Evolutionary conservation across 2,888 invertebrate species (phyloP).

Genomic region (Hypolimnas misippus): DNA sequence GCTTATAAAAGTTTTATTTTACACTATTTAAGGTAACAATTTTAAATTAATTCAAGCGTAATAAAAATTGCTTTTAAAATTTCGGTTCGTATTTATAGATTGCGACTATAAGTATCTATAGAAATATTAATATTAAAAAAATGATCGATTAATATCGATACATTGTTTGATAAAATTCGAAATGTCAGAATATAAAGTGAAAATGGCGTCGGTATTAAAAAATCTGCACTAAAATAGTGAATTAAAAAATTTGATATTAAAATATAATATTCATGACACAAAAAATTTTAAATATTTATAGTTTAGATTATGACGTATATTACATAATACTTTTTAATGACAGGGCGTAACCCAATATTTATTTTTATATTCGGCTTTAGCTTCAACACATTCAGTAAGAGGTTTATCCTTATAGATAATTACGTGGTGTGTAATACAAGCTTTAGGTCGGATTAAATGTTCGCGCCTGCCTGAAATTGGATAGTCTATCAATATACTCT

Average conservation of each 20-base stretch:
- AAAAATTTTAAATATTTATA: neutral
- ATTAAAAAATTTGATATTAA: too few species aligned
- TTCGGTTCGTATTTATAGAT: too few species aligned
- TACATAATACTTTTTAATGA: neutral
- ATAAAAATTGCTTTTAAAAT: too few species aligned
- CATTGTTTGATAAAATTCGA: too few species aligned
- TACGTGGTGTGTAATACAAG: conserved; percentile 50
- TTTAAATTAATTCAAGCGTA: too few species aligned
- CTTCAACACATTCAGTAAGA: neutral
- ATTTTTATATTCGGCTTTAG: neutral
- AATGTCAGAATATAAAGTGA: too few species aligned
- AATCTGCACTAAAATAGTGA: too few species aligned
- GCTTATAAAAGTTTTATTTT: neutral
- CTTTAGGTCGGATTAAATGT: conserved; percentile 64
- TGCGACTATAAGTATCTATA: too few species aligned
- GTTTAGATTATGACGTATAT: neutral
- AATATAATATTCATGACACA: too few species aligned
- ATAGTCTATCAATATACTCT: conserved; percentile 11
- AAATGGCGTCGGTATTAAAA: too few species aligned
- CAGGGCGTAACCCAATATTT: neutral
- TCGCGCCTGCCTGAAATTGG: conserved; percentile 26
- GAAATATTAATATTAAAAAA: too few species aligned
- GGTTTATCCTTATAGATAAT: conserved; percentile 30
- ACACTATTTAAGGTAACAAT: neutral
- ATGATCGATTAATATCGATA: too few species aligned